Evolutionary conservation across 2,113 vertebrate genomes (phyloP).

Genomic region (Pseudolaguvia tuberculata): DNA sequence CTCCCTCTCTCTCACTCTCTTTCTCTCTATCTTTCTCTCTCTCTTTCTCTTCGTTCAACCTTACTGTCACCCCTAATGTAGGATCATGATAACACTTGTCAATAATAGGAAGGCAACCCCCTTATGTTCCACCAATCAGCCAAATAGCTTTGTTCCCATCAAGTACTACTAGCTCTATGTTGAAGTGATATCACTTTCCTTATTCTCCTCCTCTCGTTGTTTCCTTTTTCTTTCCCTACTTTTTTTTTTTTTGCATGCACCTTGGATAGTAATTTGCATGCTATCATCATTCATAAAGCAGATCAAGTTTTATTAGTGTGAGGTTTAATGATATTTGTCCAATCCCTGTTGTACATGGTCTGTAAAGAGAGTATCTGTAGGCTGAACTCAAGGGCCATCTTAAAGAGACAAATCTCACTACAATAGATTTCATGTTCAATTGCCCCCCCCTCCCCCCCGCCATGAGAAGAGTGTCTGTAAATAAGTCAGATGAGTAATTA

Average conservation of each 20-base stretch:
- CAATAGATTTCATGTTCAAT: slow-evolving; percentile 39
- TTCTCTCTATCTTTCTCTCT: slow-evolving; percentile 9
- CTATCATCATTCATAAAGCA: slow-evolving; percentile 43
- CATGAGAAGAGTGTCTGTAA: slow-evolving; percentile 20
- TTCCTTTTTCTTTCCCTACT: background rate
- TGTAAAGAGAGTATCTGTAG: slow-evolving; percentile 46
- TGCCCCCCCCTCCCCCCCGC: too few species aligned
- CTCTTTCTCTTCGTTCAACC: background rate
- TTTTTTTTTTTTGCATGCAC: slow-evolving; percentile 1
- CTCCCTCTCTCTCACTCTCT: background rate
- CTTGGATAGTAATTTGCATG: slow-evolving; percentile 43
- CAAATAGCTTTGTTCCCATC: slow-evolving; percentile 35
- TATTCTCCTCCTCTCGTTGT: background rate
- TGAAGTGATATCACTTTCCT: slow-evolving; percentile 15
- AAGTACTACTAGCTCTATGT: slow-evolving; percentile 26
- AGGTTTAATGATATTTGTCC: slow-evolving; percentile 49
- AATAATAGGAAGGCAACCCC: slow-evolving; percentile 35
- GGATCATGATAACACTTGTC: slow-evolving; percentile 34
- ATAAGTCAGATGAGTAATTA: slow-evolving; percentile 34
- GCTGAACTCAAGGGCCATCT: slow-evolving; percentile 38
- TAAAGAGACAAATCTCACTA: slow-evolving; percentile 31
- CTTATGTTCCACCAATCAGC: background rate
- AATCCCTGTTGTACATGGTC: slow-evolving; percentile 43
- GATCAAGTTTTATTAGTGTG: slow-evolving; percentile 44
- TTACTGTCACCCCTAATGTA: slow-evolving; percentile 17